phyloP scores from a whole-genome alignment of 1,140 invertebrate genomes.

The Drosophila repletoides region DNA sequence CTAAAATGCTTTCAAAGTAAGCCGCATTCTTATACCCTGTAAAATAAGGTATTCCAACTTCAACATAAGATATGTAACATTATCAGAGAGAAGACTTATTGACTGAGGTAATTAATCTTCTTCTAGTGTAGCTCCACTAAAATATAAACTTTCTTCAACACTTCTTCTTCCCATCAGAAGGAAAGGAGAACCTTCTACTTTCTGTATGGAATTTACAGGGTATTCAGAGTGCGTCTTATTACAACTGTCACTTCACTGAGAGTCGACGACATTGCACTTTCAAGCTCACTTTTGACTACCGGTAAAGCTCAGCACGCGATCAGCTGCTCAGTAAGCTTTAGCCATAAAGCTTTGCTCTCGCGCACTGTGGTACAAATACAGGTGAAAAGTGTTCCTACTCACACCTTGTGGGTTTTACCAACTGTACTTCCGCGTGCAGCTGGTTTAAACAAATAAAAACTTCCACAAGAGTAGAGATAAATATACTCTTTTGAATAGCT shows the following conservation, averaged over 20 bases:
- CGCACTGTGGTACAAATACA: conserved; percentile 20
- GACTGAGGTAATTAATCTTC: too few relatives aligned
- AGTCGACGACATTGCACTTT: conserved; percentile 10
- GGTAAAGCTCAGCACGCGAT: conserved; percentile 30
- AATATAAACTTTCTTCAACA: too few relatives aligned
- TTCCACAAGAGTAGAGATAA: too few relatives aligned
- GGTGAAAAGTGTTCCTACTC: too few relatives aligned
- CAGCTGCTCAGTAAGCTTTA: conserved; percentile 22
- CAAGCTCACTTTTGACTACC: conserved; percentile 11
- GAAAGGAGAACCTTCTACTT: too few relatives aligned
- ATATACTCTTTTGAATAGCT: too few relatives aligned
- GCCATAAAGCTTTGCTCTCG: background rate
- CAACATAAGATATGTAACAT: too few relatives aligned
- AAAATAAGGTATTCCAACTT: too few relatives aligned
- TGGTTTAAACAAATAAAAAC: conserved; percentile 2
- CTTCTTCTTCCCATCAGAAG: too few relatives aligned
- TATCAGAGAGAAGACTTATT: too few relatives aligned
- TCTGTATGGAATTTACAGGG: too few relatives aligned
- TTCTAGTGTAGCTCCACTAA: too few relatives aligned
- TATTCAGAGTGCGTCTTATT: background rate
- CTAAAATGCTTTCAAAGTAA: background rate
- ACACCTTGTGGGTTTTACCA: conserved; percentile 8
- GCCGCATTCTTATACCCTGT: background rate
- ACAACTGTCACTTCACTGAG: background rate
- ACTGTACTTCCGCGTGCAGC: conserved; percentile 38